Conservation (phyloP, 2,888 invertebrate genomes). For the Macaria liturata region DNA sequence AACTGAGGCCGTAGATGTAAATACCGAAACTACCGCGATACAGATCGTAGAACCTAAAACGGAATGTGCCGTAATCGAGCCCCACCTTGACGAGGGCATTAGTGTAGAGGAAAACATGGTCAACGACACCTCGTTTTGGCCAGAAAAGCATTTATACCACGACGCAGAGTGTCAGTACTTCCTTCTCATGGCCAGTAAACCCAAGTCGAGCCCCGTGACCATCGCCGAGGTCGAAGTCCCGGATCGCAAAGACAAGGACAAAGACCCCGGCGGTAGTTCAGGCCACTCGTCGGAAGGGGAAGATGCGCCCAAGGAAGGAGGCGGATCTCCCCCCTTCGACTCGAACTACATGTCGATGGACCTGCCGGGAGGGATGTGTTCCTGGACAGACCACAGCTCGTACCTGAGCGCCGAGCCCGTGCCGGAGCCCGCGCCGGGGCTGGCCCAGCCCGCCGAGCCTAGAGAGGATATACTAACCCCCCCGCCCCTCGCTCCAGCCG, state of each 20-base stretch:
- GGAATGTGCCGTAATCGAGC: slow-evolving; percentile 30
- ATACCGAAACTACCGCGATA: slow-evolving; percentile 27
- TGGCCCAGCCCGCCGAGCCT: slow-evolving; percentile 47
- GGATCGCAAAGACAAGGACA: slow-evolving; percentile 84
- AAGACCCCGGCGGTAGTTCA: slow-evolving; percentile 84
- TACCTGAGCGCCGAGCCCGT: slow-evolving; percentile 85
- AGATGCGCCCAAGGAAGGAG: slow-evolving; percentile 58
- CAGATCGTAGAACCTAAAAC: slow-evolving; percentile 30
- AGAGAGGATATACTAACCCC: slow-evolving; percentile 80
- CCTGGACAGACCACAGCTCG: slow-evolving; percentile 92
- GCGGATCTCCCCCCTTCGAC: slow-evolving; percentile 63
- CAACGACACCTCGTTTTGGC: slow-evolving; percentile 83
- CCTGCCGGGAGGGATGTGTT: slow-evolving; percentile 90
- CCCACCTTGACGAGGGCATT: slow-evolving; percentile 34
- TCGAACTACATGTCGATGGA: slow-evolving; percentile 88
- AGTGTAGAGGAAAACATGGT: slow-evolving; percentile 59
- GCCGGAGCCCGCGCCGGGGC: slow-evolving; percentile 6
- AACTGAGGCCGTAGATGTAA: slow-evolving; percentile 25
- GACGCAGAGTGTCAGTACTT: slow-evolving; percentile 87
- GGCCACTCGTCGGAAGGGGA: slow-evolving; percentile 79
- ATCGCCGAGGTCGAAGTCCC: slow-evolving; percentile 47
- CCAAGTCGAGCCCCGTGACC: slow-evolving; percentile 52
- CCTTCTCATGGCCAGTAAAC: slow-evolving; percentile 74
- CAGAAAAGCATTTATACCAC: slow-evolving; percentile 84
- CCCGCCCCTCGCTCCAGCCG: slow-evolving; percentile 69